Evolutionary conservation across 2,797 vertebrate genomes (phyloP), one percentile per base, ranked within the genome.

Genomic region (Graptemys geographica): DNA sequence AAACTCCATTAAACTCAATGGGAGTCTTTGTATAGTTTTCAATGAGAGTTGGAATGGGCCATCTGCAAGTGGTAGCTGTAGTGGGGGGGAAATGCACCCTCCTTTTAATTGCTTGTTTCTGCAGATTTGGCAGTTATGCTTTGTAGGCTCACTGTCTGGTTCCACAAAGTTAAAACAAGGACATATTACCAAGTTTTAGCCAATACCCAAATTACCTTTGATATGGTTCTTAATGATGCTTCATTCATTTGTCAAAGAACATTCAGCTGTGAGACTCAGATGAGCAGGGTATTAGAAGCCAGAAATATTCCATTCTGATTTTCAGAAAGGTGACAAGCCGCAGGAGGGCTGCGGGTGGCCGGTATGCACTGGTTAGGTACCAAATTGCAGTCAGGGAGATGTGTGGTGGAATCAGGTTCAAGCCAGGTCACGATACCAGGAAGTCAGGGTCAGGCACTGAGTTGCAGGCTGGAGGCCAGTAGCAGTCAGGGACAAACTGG

Each of bases 231-330:
- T 51, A 33, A 59, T 1, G 69, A 31, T 72, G 44, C 6, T 47
- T 89, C 53, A 1, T 28, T 83, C 25, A 8, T 65, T 55, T 28
- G 23, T 53, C 65, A 83, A 85, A 87, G 51, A 49, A 62, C 11
- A 2, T 53, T 96, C 91, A 76, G 86, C 88, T 44, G n/a, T 31
- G 81, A 83, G 84, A 79, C 76, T 0, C 0, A 49, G 72, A 81
- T 19, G 49, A 95, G 23, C 65, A 21, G 3, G 13, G 65, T 83
- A 85, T 83, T 87, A 82, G 56, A 65, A 88, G 62, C 9, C 84
- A 85, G 76, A 78, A 93, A 81, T 91, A 94, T 83, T 84, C 88
- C 88, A 59, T 82, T 87, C 82, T 83, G 88, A 92, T 93, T 89
- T 81, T 87, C 86, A 87, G 18, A 92, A 79, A 53, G 11, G 65